These are phyloP conservation scores for Amphibalanus amphitrite DNA, from an alignment of 1,140 invertebrate genomes.

Conservation along the genomic window DNA sequence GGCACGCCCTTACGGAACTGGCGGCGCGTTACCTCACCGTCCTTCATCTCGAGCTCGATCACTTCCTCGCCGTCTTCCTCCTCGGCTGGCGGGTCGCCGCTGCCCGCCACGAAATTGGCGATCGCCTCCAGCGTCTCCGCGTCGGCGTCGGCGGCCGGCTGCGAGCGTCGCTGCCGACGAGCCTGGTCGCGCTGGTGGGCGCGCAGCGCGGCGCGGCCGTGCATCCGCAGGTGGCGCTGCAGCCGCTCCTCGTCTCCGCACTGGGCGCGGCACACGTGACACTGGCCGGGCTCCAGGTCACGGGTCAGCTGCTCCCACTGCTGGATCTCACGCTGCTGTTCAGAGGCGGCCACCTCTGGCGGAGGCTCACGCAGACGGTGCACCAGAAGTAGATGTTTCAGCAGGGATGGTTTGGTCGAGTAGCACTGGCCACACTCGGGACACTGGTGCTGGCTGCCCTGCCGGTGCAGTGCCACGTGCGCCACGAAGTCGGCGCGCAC, in stretches of 20 bases:
- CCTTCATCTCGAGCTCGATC: slow-evolving; percentile 6
- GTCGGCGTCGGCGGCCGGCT: neutral
- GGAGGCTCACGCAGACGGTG: neutral
- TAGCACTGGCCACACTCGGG: slow-evolving; percentile 3
- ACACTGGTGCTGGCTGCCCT: slow-evolving; percentile 1
- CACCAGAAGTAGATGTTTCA: neutral
- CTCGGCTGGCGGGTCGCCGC: neutral
- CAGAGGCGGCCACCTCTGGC: neutral
- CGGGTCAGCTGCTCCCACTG: neutral
- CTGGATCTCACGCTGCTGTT: neutral
- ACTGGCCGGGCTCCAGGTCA: neutral
- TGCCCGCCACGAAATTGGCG: neutral
- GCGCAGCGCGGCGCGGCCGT: neutral
- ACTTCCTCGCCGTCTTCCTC: slow-evolving; percentile 1
- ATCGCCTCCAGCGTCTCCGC: neutral
- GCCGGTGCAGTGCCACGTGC: neutral
- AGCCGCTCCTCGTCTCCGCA: neutral
- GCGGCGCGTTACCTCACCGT: neutral
- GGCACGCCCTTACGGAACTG: neutral
- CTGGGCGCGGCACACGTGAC: neutral
- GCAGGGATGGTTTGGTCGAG: neutral
- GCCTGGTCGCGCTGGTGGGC: neutral
- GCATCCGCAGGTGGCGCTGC: neutral
- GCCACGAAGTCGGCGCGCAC: slow-evolving; percentile 1
- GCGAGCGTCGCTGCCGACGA: neutral